Evolutionary conservation across 2,797 vertebrate species (phyloP), one percentile per base, ranked within the genome.

Genomic region (Otus scops): DNA sequence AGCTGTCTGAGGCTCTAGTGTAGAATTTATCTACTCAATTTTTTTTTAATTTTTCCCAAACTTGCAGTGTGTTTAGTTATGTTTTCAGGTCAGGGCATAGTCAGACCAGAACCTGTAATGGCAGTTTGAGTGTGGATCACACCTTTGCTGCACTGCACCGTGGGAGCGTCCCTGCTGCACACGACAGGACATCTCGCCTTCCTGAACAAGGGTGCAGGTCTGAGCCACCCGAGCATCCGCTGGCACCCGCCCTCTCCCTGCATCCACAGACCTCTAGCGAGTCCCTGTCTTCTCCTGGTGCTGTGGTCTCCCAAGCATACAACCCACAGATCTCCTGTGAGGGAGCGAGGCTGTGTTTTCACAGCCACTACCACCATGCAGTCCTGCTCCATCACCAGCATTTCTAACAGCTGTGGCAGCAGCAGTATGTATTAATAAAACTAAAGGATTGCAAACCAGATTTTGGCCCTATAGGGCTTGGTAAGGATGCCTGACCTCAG

Each of bases 171-270:
- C 41, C 28, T 47, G 61, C 54, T 67, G n/a, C 15, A 17, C 8
- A 3, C 0, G 2, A 38, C 0, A 2, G 54, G 20, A 34, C 1
- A 0, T 68, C 28, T 50, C n/a, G 1, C 28, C 26, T 57, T 54
- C 32, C 21, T 68, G 32, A 36, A 24, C 17, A 45, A 14, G 10
- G 21, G 21, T 45, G 32, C 16, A 36, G 45, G 30, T 59, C 21
- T 63, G 54, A 78, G 26, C 21, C 27, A 76, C 20, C 34, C 0
- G 1, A 61, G 34, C 36, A 13, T 7, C 45, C 19, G 1, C 8
- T 10, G 51, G 61, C 26, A 57, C 24, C 21, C 3, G 0, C 15
- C 22, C 13, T 51, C 20, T 27, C 23, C 27, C 14, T 39, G 41
- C 24, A 45, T 34, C 41, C 41, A 18, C 20, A 38, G 28, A 34